These are phyloP conservation scores for Nebria salina DNA, from an alignment of 2,888 invertebrate species.

Conservation along the genomic window DNA sequence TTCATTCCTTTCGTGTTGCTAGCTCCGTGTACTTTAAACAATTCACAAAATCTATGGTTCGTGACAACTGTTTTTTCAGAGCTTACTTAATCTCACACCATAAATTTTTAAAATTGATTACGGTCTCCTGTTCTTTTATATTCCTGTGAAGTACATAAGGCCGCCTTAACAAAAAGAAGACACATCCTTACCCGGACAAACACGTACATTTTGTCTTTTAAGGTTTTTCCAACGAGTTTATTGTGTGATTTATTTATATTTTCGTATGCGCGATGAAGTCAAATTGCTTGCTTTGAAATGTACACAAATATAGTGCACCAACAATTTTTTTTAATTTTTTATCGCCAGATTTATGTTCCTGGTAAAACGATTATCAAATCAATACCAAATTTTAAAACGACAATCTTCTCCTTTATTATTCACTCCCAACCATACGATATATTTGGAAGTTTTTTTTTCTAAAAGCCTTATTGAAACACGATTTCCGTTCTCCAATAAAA, in stretches of 20 bases:
- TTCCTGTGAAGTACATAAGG: conserved; percentile 30
- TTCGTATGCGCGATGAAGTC: conserved; percentile 25
- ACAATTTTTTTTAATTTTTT: background rate
- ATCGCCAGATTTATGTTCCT: background rate
- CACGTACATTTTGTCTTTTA: conserved; percentile 40
- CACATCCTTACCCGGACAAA: conserved; percentile 25
- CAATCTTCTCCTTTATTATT: no score
- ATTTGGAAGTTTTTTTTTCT: no score
- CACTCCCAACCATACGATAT: no score
- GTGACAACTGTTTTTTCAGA: conserved; percentile 42
- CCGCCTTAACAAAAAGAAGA: conserved; percentile 30
- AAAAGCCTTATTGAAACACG: no score
- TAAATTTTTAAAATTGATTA: conserved; percentile 46
- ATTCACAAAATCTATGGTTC: conserved; percentile 46
- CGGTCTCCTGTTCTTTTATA: conserved; percentile 44
- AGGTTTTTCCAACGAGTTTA: conserved; percentile 26
- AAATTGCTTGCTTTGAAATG: background rate
- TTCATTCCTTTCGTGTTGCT: background rate
- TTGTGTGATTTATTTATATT: conserved; percentile 40
- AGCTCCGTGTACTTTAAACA: conserved; percentile 39
- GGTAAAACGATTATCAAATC: background rate
- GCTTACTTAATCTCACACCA: conserved; percentile 33
- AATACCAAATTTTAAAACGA: background rate
- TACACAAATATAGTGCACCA: background rate
- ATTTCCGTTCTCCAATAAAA: no score